Evolutionary conservation across 1,140 invertebrate species (phyloP).

Genomic region (Dendroctonus ponderosae): DNA sequence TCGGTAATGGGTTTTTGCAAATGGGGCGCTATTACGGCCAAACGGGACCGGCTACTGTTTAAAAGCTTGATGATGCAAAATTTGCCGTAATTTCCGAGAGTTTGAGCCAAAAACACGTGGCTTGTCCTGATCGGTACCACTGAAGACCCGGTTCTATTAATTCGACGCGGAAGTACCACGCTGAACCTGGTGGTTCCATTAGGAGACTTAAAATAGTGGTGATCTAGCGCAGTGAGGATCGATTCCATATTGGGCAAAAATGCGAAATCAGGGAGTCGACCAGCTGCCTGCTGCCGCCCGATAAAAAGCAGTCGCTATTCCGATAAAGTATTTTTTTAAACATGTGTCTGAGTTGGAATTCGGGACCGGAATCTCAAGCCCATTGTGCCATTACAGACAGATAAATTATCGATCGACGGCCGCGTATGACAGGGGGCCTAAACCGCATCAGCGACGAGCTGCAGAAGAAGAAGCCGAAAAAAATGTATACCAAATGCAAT

Average conservation of each 20-base stretch:
- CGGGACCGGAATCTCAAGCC: conserved; percentile 47
- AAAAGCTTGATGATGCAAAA: no score
- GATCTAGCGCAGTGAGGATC: conserved; percentile 10
- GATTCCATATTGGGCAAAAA: conserved; percentile 32
- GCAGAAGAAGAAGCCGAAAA: not conserved
- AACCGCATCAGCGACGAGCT: no score
- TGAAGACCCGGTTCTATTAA: no score
- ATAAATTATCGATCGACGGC: conserved; percentile 51
- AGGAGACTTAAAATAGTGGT: not conserved
- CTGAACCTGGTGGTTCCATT: no score
- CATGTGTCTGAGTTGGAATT: conserved; percentile 51
- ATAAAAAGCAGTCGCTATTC: conserved; percentile 48
- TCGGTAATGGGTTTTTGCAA: no score
- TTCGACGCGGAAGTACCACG: no score
- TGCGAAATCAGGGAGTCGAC: conserved; percentile 40
- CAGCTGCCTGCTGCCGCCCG: conserved; percentile 41
- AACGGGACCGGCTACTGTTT: no score
- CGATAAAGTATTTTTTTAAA: conserved; percentile 52
- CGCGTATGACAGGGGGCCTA: conserved; percentile 49
- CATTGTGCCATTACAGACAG: conserved; percentile 50
- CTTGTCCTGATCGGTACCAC: no score
- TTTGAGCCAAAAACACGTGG: no score
- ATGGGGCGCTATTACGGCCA: no score
- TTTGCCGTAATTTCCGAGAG: no score
- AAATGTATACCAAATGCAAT: not conserved